phyloP scores from a whole-genome alignment of 2,888 invertebrate genomes.

The Tachina grossa region DNA sequence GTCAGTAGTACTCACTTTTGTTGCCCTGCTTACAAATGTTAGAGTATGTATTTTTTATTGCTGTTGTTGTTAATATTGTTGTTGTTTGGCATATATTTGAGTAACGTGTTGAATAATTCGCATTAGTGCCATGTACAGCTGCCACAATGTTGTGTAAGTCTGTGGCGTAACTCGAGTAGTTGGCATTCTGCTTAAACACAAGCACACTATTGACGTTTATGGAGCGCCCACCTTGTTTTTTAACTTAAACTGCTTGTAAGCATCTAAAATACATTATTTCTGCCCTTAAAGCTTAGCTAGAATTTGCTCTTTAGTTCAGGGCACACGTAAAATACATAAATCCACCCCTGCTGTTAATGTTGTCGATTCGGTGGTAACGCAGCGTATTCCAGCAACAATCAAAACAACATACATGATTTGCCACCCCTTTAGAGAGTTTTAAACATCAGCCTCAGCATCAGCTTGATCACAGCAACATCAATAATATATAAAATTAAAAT shows the following conservation, averaged over 20 bases:
- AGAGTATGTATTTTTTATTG: background rate
- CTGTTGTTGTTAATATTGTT: too few species aligned
- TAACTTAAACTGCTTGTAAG: slow-evolving; percentile 30
- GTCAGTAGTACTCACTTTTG: slow-evolving; percentile 2
- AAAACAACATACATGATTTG: slow-evolving; percentile 51
- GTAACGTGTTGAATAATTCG: slow-evolving; percentile 77
- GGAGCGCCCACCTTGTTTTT: slow-evolving; percentile 71
- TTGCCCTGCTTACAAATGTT: background rate
- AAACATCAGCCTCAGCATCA: slow-evolving; percentile 8
- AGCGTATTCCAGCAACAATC: slow-evolving; percentile 53
- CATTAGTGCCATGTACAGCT: slow-evolving; percentile 76
- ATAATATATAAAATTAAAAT: slow-evolving; percentile 80
- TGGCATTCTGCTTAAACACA: slow-evolving; percentile 42
- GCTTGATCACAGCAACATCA: slow-evolving; percentile 66
- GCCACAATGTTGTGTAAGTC: slow-evolving; percentile 75
- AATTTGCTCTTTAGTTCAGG: slow-evolving; percentile 12
- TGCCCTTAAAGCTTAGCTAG: slow-evolving; percentile 33
- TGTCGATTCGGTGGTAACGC: slow-evolving; percentile 58
- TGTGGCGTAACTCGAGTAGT: slow-evolving; percentile 75
- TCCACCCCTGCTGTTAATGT: slow-evolving; percentile 70
- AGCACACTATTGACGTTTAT: slow-evolving; percentile 28
- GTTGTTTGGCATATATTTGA: background rate
- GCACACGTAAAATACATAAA: slow-evolving; percentile 19
- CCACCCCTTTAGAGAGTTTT: slow-evolving; percentile 47
- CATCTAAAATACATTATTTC: slow-evolving; percentile 38